Percentiles rank a stretch among this genome's conserved stretches.
These are phyloP conservation scores for Ctena decussata DNA, from an alignment of 2,888 invertebrate genomes.

Conservation along the genomic window DNA sequence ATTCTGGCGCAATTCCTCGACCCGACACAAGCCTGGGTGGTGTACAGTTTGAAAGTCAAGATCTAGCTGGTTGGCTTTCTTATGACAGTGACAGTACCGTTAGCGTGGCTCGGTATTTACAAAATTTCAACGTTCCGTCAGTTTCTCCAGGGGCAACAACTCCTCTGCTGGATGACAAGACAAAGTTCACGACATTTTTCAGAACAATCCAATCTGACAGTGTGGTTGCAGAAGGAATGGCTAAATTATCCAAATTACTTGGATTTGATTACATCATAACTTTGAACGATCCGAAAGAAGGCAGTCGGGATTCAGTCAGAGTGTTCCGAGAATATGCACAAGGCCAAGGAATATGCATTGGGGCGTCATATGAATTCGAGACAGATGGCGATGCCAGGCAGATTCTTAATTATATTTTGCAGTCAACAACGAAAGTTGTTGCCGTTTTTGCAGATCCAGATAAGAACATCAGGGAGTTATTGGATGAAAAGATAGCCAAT, in stretches of 20 bases:
- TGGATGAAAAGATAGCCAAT: conserved; percentile 62
- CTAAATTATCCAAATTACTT: conserved; percentile 71
- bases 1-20: conserved; percentile 67
- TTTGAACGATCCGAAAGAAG: conserved; percentile 77
- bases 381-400: conserved; percentile 76
- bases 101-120: conserved; percentile 71
- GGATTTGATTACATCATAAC: conserved; percentile 81
- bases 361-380: conserved; percentile 79
- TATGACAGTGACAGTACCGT: conserved; percentile 81
- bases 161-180: conserved; percentile 74
- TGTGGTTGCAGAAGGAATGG: conserved; percentile 77
- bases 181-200: conserved; percentile 77
- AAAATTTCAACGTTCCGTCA: conserved; percentile 88
- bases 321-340: conserved; percentile 71
- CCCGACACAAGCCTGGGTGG: conserved; percentile 52
- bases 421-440: conserved; percentile 78
- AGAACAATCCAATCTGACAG: conserved; percentile 81
- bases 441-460: conserved; percentile 80
- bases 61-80: conserved; percentile 77
- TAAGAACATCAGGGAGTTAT: conserved; percentile 70
- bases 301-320: conserved; percentile 70
- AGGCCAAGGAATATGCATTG: conserved; percentile 76
- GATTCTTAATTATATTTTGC: conserved; percentile 73
- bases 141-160: conserved; percentile 81
- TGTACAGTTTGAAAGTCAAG: conserved; percentile 47